Evolutionary conservation across 2,113 vertebrate species (phyloP).

Genomic region (Aepyceros melampus): DNA sequence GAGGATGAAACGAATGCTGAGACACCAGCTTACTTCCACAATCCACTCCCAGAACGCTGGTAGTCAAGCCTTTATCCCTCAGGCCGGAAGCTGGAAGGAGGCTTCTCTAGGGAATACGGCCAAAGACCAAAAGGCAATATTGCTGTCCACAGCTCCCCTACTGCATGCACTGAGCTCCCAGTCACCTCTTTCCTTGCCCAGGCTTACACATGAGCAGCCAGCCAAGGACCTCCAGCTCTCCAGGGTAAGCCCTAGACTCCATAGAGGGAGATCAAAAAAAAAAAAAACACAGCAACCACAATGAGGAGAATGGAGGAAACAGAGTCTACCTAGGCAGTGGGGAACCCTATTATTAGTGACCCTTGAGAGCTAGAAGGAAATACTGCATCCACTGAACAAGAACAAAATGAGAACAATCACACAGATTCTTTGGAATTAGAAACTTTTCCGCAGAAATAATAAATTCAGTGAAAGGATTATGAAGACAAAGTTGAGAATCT

Average conservation of each 20-base stretch:
- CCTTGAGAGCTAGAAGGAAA: not conserved
- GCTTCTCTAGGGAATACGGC: not conserved
- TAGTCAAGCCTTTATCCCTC: not conserved
- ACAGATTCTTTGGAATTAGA: not conserved
- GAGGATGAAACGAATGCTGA: not conserved
- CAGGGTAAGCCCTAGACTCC: not conserved
- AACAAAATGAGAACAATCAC: not conserved
- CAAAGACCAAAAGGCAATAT: not conserved
- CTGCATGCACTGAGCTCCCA: accelerated
- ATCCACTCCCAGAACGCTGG: not conserved
- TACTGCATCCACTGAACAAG: not conserved
- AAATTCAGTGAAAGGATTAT: not conserved
- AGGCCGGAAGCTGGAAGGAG: not conserved
- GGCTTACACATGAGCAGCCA: not conserved
- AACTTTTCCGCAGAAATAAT: not conserved
- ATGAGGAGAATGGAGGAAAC: not conserved
- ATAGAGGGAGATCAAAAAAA: not conserved
- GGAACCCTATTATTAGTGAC: not conserved
- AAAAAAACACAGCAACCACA: not conserved
- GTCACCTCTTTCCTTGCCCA: not conserved
- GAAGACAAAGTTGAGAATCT: not conserved
- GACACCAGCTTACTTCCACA: not conserved
- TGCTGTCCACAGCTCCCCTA: not conserved
- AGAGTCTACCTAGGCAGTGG: not conserved
- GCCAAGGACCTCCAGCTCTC: not conserved